phyloP scores from a whole-genome alignment of 2,888 invertebrate genomes.

The Emmelina monodactyla region DNA sequence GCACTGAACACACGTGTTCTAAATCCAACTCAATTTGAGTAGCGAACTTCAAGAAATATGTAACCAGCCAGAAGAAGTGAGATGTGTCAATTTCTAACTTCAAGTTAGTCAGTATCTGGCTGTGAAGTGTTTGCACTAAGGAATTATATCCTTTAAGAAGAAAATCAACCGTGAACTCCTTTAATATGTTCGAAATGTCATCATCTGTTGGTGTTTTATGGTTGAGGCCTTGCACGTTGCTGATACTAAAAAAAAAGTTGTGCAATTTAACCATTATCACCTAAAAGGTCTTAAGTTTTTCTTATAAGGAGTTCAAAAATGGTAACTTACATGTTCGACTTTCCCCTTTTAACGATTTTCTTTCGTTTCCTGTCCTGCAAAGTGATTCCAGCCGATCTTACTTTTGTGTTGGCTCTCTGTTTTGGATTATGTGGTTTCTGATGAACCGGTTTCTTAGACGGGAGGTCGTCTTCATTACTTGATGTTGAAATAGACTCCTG shows the following conservation, averaged over 20 bases:
- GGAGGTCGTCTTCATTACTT: conserved; percentile 75
- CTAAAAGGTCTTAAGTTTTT: no score
- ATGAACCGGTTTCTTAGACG: conserved; percentile 68
- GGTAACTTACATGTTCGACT: conserved; percentile 67
- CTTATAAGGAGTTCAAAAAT: no score
- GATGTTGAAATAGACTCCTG: conserved; percentile 77
- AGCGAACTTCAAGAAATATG: conserved; percentile 81
- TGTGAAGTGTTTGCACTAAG: conserved; percentile 71
- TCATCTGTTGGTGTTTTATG: conserved; percentile 77
- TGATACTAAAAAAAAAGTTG: no score
- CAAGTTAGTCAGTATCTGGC: conserved; percentile 67
- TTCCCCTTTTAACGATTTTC: conserved; percentile 75
- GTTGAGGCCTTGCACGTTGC: conserved; percentile 73
- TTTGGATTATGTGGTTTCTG: conserved; percentile 70
- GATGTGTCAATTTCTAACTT: conserved; percentile 74
- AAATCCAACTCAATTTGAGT: conserved; percentile 77
- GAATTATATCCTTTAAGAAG: conserved; percentile 76
- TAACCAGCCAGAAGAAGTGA: conserved; percentile 82
- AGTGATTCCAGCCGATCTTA: conserved; percentile 22
- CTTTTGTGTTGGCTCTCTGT: conserved; percentile 47
- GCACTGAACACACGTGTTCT: conserved; percentile 70
- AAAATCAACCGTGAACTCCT: conserved; percentile 83
- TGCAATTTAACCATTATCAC: no score
- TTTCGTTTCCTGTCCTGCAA: conserved; percentile 69
- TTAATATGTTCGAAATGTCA: conserved; percentile 76